phyloP scores from a whole-genome alignment of 2,113 vertebrate genomes.

The Tympanuchus pallidicinctus region DNA sequence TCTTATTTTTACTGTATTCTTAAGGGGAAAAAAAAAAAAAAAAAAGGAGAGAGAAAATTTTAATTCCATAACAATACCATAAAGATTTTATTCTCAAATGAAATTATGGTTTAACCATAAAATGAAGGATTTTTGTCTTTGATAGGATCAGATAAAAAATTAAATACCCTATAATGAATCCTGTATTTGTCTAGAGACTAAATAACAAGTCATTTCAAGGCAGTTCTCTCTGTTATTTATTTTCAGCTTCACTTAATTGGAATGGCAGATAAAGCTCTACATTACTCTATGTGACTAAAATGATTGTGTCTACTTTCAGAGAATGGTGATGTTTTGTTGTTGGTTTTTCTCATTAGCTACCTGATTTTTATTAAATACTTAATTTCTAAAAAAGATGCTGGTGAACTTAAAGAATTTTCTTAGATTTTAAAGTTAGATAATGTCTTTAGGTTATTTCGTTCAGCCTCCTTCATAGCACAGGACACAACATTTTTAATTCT shows the following conservation, averaged over 20 bases:
- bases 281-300: neutral
- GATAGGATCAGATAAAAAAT: neutral
- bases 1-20: neutral
- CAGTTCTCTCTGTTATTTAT: neutral
- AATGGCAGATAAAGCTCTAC: neutral
- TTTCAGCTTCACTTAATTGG: neutral
- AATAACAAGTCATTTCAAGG: neutral
- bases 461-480: neutral
- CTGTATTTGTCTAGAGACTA: neutral
- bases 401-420: neutral
- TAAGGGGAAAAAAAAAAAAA: no score
- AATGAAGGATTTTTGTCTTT: neutral
- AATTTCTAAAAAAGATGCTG: neutral
- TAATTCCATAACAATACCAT: neutral
- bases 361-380: neutral
- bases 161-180: neutral
- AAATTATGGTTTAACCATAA: neutral
- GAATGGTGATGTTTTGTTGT: neutral
- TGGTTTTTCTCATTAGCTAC: neutral
- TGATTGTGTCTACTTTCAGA: neutral
- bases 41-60: neutral
- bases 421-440: neutral
- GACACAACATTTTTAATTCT: neutral
- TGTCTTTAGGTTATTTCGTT: neutral
- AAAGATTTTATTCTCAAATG: neutral